A percentile compares a stretch with the other conserved stretches of the same genome.
Evolutionary conservation across 2,888 invertebrate genomes (phyloP).

Genomic region (Platypus cylindrus): DNA sequence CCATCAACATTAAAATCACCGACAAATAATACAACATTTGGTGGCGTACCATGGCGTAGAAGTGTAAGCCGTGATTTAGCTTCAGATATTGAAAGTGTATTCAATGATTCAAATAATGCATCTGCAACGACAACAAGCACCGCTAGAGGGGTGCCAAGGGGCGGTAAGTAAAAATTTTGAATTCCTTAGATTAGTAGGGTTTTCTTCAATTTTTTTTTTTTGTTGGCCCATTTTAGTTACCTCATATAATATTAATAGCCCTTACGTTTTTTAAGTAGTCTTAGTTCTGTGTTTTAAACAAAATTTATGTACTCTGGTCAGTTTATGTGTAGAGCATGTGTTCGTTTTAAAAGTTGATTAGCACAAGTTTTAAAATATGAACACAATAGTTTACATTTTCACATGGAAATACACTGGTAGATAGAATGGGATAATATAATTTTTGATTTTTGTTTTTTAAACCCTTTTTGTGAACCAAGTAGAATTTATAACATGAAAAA

Average conservation of each 20-base stretch:
- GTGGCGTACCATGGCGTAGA: constrained; percentile 44
- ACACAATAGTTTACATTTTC: too few species aligned
- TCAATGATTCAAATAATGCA: constrained; percentile 43
- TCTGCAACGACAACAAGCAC: constrained; percentile 5
- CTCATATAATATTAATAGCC: constrained; percentile 13
- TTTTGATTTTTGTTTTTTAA: too few species aligned
- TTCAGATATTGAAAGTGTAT: constrained; percentile 61
- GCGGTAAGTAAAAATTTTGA: constrained; percentile 63
- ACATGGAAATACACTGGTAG: too few species aligned
- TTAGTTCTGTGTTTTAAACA: constrained; percentile 15
- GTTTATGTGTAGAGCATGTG: too few species aligned
- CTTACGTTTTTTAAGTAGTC: constrained; percentile 10
- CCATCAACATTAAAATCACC: constrained; percentile 19
- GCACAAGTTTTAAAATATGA: too few species aligned
- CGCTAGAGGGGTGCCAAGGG: constrained; percentile 29
- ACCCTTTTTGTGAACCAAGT: too few species aligned
- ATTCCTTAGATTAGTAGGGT: constrained; percentile 7
- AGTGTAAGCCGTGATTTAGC: constrained; percentile 55
- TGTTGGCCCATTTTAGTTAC: too few species aligned
- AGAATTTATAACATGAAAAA: too few species aligned
- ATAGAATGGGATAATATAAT: too few species aligned
- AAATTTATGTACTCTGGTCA: constrained; percentile 7
- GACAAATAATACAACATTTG: constrained; percentile 22
- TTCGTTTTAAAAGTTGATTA: too few species aligned
- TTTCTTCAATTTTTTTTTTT: constrained; percentile 9